Percentiles rank a stretch among this genome's conserved stretches.
Conservation (phyloP, 2,113 vertebrate species). For the Rutilus rutilus region DNA sequence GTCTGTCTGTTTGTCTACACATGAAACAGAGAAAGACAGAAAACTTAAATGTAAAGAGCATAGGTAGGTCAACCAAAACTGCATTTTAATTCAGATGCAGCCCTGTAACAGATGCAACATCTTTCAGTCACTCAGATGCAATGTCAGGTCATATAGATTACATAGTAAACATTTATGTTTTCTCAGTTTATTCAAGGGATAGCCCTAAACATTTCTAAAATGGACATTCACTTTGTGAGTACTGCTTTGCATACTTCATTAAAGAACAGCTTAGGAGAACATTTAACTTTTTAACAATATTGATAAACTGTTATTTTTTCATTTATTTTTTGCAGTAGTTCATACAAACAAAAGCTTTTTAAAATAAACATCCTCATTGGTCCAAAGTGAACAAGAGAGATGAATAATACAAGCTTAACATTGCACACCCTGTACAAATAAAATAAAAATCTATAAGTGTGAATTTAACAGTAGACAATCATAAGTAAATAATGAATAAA, state of each 20-base stretch:
- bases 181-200: background rate
- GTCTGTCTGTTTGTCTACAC: background rate
- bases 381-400: background rate
- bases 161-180: background rate
- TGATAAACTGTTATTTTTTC: background rate
- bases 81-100: slow-evolving; percentile 71
- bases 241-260: background rate
- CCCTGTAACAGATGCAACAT: slow-evolving; percentile 64
- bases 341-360: background rate
- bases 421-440: background rate
- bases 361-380: background rate
- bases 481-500: background rate
- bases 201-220: background rate
- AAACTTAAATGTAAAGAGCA: slow-evolving; percentile 59
- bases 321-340: background rate
- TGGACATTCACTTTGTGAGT: background rate
- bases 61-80: slow-evolving; percentile 69
- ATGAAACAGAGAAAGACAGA: slow-evolving; percentile 18
- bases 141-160: slow-evolving; percentile 47
- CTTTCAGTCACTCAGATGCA: slow-evolving; percentile 68
- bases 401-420: background rate
- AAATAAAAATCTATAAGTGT: background rate
- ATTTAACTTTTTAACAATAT: background rate
- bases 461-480: background rate
- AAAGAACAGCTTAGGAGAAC: background rate